Evolutionary conservation across 23 tunicate genomes (phyloP), one percentile per base, ranked within the genome.

Genomic region (Halocynthia aurantium): DNA sequence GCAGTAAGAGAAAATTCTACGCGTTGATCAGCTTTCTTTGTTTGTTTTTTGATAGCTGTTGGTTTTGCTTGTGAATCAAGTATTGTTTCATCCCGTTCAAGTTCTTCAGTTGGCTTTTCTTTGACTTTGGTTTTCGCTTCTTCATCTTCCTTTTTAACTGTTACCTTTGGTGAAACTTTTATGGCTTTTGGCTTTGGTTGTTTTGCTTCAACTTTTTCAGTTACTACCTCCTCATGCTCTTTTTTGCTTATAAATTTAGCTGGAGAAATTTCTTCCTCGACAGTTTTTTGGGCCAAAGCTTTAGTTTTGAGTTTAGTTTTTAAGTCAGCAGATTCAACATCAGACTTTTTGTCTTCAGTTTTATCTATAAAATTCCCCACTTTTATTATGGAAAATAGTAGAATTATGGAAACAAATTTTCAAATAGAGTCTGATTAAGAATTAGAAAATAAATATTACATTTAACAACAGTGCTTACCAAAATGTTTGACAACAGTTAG

Each of bases 401-500:
- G 44, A 31, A 1, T 31, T 31, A 31, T 31, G 2, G 44, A 31
- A 31, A 31, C 44, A 0, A 31, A 31, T 31, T 31, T 31, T 31
- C 44, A 31, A 31, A 4, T 31, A 31, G 44, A 31, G 44, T 31
- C 44, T 31, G 44, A 31, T n/a, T 31, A 31, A 31, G 44, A 31
- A 31, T 31, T 31, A 31, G 44, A 31, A 31, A 31, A 31, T 31
- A 4, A 31, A 31, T 79, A 22, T 68, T 57, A 51, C 52, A 12
- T 61, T 50, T 31, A 51, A 56, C 68, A 56, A 10, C 7, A 31
- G 1, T n/a, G 15, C 31, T 51, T 77, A 51, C 69, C 81, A 62
- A 10, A 62, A 21, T 63, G 71, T 17, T 21, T 19, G 31, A 50
- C 58, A 58, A 86, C 82, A 18, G 73, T 81, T 13, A 93, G 80